Conservation (phyloP, 2,113 vertebrate species). For the Sinocyclocheilus anophthalmus region DNA sequence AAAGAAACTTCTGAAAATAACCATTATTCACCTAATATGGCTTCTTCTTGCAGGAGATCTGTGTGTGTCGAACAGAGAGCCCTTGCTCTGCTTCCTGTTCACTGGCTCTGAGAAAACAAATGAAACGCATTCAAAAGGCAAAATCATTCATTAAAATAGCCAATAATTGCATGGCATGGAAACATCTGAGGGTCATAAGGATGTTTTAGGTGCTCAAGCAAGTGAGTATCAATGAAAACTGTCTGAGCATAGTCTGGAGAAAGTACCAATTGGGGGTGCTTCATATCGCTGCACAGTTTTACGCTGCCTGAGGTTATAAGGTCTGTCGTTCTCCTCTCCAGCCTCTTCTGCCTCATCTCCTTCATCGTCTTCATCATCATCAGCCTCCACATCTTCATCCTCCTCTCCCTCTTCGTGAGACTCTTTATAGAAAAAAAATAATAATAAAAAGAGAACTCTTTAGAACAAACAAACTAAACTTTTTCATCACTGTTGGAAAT, state of each 20-base stretch:
- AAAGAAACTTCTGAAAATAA: neutral
- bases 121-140: constrained; percentile 45
- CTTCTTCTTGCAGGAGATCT: constrained; percentile 98
- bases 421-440: constrained; percentile 72
- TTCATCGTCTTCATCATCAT: constrained; percentile 94
- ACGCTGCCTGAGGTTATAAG: constrained; percentile 95
- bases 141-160: neutral
- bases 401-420: constrained; percentile 90
- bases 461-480: neutral
- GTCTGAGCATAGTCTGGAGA: neutral
- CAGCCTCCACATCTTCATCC: constrained; percentile 86
- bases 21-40: constrained; percentile 87
- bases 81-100: constrained; percentile 95
- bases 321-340: constrained; percentile 91
- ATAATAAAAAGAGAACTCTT: neutral
- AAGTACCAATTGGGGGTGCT: constrained; percentile 92
- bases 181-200: neutral
- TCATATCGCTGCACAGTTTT: constrained; percentile 98
- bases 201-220: neutral
- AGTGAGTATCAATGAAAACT: neutral
- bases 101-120: constrained; percentile 83
- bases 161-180: neutral
- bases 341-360: constrained; percentile 90
- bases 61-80: constrained; percentile 94
- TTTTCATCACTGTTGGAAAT: neutral